phyloP scores from a whole-genome alignment of 2,113 vertebrate genomes.

The Pongo pygmaeus region DNA sequence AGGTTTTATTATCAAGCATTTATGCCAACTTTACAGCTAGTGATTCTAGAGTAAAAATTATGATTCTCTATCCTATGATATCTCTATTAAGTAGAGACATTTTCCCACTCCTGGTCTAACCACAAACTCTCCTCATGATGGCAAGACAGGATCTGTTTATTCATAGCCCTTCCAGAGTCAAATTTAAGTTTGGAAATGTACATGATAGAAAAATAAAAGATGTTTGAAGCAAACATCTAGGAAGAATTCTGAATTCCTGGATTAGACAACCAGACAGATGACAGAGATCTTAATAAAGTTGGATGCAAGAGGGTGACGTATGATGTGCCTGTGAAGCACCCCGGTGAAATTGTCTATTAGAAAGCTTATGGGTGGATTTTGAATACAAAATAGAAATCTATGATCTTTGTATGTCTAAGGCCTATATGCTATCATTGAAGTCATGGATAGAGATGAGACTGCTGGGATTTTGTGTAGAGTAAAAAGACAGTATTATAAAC shows the following conservation, averaged over 20 bases:
- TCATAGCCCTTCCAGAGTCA: neutral
- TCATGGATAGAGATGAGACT: neutral
- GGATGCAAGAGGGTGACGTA: neutral
- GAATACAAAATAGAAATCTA: neutral
- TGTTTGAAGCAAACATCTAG: neutral
- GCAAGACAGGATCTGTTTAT: neutral
- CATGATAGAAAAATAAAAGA: neutral
- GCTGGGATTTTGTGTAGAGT: neutral
- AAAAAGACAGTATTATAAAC: neutral
- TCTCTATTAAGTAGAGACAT: neutral
- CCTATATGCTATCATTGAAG: neutral
- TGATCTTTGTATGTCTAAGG: neutral
- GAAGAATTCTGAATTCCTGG: neutral
- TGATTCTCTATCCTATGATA: neutral
- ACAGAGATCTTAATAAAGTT: too few species aligned
- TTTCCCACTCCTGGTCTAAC: too few species aligned
- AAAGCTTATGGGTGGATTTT: neutral
- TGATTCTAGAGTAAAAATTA: neutral
- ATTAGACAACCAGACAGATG: neutral
- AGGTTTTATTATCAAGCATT: neutral
- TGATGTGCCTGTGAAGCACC: neutral
- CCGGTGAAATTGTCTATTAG: neutral
- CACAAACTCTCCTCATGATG: neutral
- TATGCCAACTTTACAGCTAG: neutral
- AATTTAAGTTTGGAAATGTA: neutral